A percentile compares a stretch with the other conserved stretches of the same genome.
Conservation (phyloP, 1,140 invertebrate species). For the Trichonephila clavata region DNA sequence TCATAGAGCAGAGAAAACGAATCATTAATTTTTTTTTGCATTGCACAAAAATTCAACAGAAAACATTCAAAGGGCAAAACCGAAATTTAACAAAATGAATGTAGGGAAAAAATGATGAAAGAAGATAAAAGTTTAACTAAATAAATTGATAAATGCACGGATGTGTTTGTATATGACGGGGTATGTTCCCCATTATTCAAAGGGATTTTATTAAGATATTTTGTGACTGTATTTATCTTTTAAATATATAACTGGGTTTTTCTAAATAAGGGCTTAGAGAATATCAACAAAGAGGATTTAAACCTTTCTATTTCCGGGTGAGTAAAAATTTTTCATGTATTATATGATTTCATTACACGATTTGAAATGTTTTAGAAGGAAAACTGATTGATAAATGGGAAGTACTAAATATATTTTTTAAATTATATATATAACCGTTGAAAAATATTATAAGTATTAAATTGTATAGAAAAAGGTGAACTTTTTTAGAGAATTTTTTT, state of each 20-base stretch:
- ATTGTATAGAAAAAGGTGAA: no score
- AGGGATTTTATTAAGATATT: not conserved
- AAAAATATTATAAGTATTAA: no score
- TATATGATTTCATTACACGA: no score
- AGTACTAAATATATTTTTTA: no score
- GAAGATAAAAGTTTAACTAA: not conserved
- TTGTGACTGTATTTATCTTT: not conserved
- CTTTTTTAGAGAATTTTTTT: no score
- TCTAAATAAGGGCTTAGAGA: no score
- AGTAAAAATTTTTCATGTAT: no score
- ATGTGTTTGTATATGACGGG: not conserved
- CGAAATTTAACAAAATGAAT: slow-evolving; percentile 6
- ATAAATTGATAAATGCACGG: slow-evolving; percentile 6
- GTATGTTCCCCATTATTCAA: not conserved
- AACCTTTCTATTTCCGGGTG: no score
- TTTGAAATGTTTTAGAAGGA: no score
- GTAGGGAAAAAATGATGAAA: not conserved
- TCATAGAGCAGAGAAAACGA: not conserved
- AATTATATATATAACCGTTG: no score
- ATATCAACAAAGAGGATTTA: no score
- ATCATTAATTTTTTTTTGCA: slow-evolving; percentile 24
- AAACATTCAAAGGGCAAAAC: slow-evolving; percentile 27
- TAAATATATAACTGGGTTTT: not conserved
- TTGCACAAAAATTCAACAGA: not conserved
- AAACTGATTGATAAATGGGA: no score